Percentiles rank a stretch among this genome's conserved stretches.
These are phyloP conservation scores for Leucophora obtusa DNA, from an alignment of 2,888 invertebrate genomes.

Conservation along the genomic window DNA sequence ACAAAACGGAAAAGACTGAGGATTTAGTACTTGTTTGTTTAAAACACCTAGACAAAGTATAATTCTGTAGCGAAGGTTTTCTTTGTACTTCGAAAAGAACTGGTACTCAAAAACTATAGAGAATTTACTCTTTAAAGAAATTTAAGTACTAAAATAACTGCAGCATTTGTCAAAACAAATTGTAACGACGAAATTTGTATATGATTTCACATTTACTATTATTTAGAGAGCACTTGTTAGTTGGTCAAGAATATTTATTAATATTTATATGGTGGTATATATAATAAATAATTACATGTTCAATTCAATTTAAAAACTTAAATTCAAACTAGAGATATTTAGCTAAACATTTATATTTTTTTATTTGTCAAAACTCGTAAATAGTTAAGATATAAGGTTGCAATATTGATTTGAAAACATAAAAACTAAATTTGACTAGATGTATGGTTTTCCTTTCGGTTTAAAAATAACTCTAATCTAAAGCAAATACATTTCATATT, in stretches of 20 bases:
- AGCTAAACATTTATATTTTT: conserved; percentile 25
- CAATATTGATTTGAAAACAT: conserved; percentile 10
- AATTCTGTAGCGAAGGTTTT: no score
- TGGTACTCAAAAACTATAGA: no score
- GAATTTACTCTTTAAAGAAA: no score
- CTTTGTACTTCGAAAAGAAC: no score
- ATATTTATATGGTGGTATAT: not conserved
- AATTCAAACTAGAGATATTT: conserved; percentile 38
- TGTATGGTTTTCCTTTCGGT: not conserved
- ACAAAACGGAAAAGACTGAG: no score
- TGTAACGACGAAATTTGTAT: no score
- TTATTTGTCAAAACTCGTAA: conserved; percentile 16
- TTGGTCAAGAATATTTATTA: conserved; percentile 30
- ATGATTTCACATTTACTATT: not conserved
- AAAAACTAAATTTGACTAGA: not conserved
- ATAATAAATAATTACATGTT: not conserved
- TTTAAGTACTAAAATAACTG: no score
- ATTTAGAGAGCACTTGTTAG: conserved; percentile 4
- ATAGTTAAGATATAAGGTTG: conserved; percentile 17
- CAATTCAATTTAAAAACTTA: not conserved
- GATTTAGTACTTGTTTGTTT: no score
- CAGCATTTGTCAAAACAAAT: no score
- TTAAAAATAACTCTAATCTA: not conserved
- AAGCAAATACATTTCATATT: not conserved
- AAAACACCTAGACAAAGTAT: no score